Conservation (phyloP, 2,113 vertebrate species). For the Murina feae region DNA sequence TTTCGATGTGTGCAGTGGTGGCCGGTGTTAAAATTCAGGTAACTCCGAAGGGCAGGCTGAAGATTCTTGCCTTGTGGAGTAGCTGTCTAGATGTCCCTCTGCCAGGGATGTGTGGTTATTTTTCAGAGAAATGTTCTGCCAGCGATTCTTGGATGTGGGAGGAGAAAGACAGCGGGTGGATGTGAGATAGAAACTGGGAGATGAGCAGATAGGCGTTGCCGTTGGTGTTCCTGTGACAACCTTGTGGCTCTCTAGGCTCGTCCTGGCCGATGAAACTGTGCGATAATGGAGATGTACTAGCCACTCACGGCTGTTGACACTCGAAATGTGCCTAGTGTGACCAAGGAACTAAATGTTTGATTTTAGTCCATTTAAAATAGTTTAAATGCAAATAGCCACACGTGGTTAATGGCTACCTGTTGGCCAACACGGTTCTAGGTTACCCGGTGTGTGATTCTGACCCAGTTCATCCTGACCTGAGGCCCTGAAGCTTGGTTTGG, state of each 20-base stretch:
- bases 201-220: neutral
- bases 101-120: neutral
- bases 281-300: neutral
- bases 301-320: neutral
- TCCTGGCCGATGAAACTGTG: neutral
- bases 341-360: neutral
- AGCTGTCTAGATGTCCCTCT: neutral
- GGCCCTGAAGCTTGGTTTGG: neutral
- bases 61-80: neutral
- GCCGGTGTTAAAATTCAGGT: neutral
- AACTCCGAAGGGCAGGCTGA: neutral
- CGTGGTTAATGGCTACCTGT: neutral
- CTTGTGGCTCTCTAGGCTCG: accelerated
- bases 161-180: neutral
- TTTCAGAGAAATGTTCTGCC: neutral
- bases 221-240: accelerated
- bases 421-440: neutral
- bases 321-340: neutral
- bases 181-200: neutral
- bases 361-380: neutral
- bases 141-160: neutral
- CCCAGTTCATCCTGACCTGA: neutral
- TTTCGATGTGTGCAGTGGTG: neutral
- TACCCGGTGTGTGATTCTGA: neutral
- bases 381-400: neutral